Evolutionary conservation across 1,140 invertebrate species (phyloP).

Genomic region (Bombus balteatus): DNA sequence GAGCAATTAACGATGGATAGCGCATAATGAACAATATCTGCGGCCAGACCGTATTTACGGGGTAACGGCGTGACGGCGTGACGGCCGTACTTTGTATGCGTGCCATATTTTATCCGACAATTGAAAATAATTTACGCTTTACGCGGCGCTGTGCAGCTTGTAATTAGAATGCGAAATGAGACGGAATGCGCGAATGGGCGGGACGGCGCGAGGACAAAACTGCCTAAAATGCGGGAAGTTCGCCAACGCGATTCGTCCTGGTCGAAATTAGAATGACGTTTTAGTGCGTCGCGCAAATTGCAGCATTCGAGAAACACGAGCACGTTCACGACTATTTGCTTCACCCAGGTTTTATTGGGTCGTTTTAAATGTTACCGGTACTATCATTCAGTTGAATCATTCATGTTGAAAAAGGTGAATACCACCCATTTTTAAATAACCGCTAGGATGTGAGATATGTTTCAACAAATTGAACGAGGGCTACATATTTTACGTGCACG

Average conservation of each 20-base stretch:
- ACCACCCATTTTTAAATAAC: background rate
- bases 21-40: constrained; percentile 69
- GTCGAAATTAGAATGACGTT: constrained; percentile 36
- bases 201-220: background rate
- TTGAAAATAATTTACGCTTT: constrained; percentile 70
- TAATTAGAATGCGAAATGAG: constrained; percentile 67
- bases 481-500: background rate
- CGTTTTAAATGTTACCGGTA: background rate
- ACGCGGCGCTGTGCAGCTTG: constrained; percentile 29
- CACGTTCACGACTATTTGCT: background rate
- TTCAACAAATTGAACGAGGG: too few species aligned
- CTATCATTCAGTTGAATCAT: background rate
- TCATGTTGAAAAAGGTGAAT: background rate
- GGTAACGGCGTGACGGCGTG: background rate
- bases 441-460: too few species aligned
- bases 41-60: constrained; percentile 58
- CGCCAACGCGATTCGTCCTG: background rate
- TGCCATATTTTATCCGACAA: constrained; percentile 54
- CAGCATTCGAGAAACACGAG: background rate
- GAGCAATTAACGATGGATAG: constrained; percentile 68
- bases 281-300: background rate
- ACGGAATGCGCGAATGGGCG: constrained; percentile 2
- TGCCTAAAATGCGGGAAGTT: constrained; percentile 23
- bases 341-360: background rate
- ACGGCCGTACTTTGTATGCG: constrained; percentile 40